Percentiles rank a stretch among this genome's conserved stretches.
phyloP scores from a whole-genome alignment of 2,797 vertebrate species.

The Acanthornis magna region DNA sequence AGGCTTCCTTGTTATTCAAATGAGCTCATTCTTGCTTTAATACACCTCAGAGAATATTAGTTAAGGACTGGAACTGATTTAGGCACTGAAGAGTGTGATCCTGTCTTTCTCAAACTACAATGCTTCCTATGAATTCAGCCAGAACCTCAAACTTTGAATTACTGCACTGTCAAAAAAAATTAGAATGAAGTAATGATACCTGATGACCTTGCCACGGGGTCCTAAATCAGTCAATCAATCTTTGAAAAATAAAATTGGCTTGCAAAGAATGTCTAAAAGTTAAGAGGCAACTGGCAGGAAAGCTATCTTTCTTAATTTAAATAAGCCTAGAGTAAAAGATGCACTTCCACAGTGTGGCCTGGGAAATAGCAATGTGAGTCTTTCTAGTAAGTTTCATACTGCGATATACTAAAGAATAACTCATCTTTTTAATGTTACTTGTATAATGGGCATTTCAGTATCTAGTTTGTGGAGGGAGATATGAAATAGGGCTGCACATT shows the following conservation, averaged over 20 bases:
- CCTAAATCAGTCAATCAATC: not conserved
- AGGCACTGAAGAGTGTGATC: not conserved
- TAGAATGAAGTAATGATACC: not conserved
- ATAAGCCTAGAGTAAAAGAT: not conserved
- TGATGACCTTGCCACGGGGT: not conserved
- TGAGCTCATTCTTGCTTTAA: slow-evolving; percentile 29
- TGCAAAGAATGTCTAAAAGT: not conserved
- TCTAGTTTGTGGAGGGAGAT: not conserved
- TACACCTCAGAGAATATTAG: not conserved
- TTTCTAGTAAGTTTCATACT: not conserved
- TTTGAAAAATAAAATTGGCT: not conserved
- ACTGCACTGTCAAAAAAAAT: not conserved
- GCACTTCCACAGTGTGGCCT: not conserved
- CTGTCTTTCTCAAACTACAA: not conserved
- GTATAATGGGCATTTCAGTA: not conserved
- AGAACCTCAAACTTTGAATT: not conserved
- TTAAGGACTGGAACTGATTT: slow-evolving; percentile 17
- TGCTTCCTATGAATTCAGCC: not conserved
- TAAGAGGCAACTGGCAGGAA: not conserved
- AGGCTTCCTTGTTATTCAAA: not conserved
- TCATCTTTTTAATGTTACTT: not conserved
- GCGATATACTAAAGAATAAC: not conserved
- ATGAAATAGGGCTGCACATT: not conserved
- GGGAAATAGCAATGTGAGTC: not conserved
- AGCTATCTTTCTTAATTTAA: not conserved